These are phyloP conservation scores for Scarus forsteni DNA, from an alignment of 2,797 vertebrate genomes.

Conservation along the genomic window DNA sequence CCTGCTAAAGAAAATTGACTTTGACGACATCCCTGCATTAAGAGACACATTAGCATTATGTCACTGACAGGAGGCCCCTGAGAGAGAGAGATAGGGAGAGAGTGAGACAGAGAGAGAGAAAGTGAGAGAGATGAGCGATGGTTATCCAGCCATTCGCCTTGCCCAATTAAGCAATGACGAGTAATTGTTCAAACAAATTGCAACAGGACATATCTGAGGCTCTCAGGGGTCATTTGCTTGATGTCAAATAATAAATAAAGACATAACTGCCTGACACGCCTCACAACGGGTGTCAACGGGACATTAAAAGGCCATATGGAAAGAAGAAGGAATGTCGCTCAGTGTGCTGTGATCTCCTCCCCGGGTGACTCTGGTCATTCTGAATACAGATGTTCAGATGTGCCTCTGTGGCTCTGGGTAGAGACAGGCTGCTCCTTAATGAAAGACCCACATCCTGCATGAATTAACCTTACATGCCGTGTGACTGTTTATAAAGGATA, in stretches of 20 bases:
- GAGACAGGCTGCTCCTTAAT: conserved; percentile 22
- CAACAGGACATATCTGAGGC: conserved; percentile 63
- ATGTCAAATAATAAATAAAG: conserved; percentile 76
- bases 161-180: conserved; percentile 76
- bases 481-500: not conserved
- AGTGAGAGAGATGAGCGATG: conserved; percentile 67
- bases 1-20: conserved; percentile 60
- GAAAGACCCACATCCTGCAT: conserved; percentile 13
- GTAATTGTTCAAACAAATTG: conserved; percentile 77
- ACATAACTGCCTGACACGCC: conserved; percentile 64
- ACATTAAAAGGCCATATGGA: conserved; percentile 75
- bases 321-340: conserved; percentile 45
- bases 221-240: conserved; percentile 68
- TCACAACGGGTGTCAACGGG: conserved; percentile 43
- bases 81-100: conserved; percentile 27
- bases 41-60: conserved; percentile 45
- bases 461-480: not conserved
- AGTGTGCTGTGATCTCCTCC: conserved; percentile 57
- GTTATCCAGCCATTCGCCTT: conserved; percentile 57
- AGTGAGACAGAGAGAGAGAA: conserved; percentile 27
- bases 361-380: conserved; percentile 55
- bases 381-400: conserved; percentile 68
- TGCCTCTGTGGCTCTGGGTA: conserved; percentile 32
- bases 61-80: conserved; percentile 30
- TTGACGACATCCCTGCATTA: conserved; percentile 44